Evolutionary conservation across 2,113 vertebrate species (phyloP), one percentile per base, ranked within the genome.

Genomic region (Anguilla japonica): DNA sequence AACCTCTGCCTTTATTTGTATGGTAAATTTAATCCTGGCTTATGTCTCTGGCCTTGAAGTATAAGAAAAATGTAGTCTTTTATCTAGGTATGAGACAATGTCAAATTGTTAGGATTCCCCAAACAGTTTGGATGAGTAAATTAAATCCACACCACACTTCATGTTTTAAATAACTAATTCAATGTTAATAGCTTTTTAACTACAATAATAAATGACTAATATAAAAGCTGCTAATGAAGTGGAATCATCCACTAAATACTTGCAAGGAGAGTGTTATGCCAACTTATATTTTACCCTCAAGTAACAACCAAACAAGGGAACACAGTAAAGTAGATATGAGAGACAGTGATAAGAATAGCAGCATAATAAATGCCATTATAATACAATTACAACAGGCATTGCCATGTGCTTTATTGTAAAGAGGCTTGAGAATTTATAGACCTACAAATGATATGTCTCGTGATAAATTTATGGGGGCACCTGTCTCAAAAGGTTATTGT

Each of bases 101-200:
- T 75, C 29, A 75, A 75, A n/a, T 75, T 71, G 63, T 71, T 71
- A 71, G 63, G 63, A 71, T 71, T 75, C n/a, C n/a, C 7, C 71
- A 7, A 26, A 13, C 71, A 75, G 26, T 6, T 9, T 75, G 26
- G 71, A 71, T 71, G 63, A 29, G 13, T 34, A n/a, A 7, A 13
- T 29, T 29, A 75, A 34, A 34, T 34, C 7, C 71, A 75, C 29
- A 8, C 26, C 20, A 71, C 22, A n/a, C 20, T n/a, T 22, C 26
- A 71, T n/a, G 26, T 71, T 71, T 71, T 71, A 71, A n/a, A 26
- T 71, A 20, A 71, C 63, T 71, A 71, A 71, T 71, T 71, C 22
- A n/a, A 71, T n/a, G 63, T 18, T 63, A 63, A 63, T 20, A 20
- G 71, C 71, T 2, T 75, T 34, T 75, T 75, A 9, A 75, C 71